Base-by-base conservation (phyloP, 2,888 invertebrate species). In the Tiliacea aurago region DNA sequence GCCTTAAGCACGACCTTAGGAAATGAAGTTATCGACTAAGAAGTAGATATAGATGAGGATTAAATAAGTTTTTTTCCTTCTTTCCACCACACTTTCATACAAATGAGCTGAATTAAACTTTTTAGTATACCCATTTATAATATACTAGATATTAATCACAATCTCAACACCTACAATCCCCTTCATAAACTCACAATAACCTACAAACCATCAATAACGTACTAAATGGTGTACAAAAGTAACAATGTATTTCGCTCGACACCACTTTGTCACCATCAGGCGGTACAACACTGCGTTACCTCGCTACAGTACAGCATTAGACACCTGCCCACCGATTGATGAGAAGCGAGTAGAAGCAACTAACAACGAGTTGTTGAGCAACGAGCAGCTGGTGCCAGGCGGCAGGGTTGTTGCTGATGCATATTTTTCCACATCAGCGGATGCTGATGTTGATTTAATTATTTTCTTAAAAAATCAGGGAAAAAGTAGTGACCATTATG, bases 221-320 rank as follows among this genome's bases (percentile, higher is more conserved):
- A 28, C 18, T 33, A 37, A 72, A 76, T 72, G 62, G 45, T n/a
- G 43, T 37, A 45, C 51, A 51, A 62, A 56, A 71, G 28, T 56
- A 78, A 78, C 72, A 76, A 56, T 58, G 43, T 43, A 59, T 70
- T 53, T 51, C 18, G 13, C 49, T 45, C 20, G 18, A 58, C 62
- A 28, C 2, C 72, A 71, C 51, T 71, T 63, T 45, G 56, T 78
- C 79, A 58, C 43, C 56, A 56, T 78, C 55, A 70, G 33, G 55
- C 55, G 33, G 33, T 56, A 4, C 11, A 56, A 56, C 33, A 7
- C 43, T 7, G 2, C 65, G 41, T 55, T 20, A 33, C 20, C 33
- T 33, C 6, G 11, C 2, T 33, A 61, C 4, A 45, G 47, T n/a
- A 49, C 20, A 33, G 15, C 33, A 9, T 13, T 4, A 13, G 47